Conservation (phyloP, 2,888 invertebrate species). For the Mesorhabditis sp. region DNA sequence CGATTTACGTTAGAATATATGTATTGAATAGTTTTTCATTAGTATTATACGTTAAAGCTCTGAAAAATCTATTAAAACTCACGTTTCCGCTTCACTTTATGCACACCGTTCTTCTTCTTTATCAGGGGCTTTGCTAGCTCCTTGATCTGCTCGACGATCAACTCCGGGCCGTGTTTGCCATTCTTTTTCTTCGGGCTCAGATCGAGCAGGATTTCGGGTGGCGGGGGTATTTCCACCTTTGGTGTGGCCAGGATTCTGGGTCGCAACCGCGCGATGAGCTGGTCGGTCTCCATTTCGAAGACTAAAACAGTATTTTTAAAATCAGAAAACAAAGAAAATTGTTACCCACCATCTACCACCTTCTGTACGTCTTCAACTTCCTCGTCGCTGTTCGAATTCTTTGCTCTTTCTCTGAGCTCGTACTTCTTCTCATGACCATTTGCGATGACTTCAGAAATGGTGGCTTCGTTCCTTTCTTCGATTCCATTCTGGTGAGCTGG, state of each 20-base stretch:
- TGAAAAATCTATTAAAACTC: neutral
- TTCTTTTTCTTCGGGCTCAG: neutral
- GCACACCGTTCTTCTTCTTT: neutral
- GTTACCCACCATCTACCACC: neutral
- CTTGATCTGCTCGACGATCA: neutral
- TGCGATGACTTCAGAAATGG: neutral
- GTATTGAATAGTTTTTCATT: no score
- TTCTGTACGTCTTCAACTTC: neutral
- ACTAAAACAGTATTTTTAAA: neutral
- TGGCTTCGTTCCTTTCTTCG: neutral
- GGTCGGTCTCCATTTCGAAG: neutral
- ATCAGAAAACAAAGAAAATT: neutral
- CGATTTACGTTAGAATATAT: no score
- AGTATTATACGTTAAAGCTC: no score
- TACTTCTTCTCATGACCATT: neutral
- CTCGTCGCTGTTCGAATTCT: neutral
- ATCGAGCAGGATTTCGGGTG: neutral
- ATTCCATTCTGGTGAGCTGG: neutral
- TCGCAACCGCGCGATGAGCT: neutral
- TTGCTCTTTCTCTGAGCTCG: slow-evolving; percentile 1
- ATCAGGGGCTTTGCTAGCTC: neutral
- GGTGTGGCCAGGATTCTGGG: neutral
- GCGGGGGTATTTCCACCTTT: neutral
- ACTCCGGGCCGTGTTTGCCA: neutral
- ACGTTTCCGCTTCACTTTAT: slow-evolving; percentile 1